These are phyloP conservation scores for Sylvilagus bachmani DNA, from an alignment of 2,113 vertebrate species.

Conservation along the genomic window DNA sequence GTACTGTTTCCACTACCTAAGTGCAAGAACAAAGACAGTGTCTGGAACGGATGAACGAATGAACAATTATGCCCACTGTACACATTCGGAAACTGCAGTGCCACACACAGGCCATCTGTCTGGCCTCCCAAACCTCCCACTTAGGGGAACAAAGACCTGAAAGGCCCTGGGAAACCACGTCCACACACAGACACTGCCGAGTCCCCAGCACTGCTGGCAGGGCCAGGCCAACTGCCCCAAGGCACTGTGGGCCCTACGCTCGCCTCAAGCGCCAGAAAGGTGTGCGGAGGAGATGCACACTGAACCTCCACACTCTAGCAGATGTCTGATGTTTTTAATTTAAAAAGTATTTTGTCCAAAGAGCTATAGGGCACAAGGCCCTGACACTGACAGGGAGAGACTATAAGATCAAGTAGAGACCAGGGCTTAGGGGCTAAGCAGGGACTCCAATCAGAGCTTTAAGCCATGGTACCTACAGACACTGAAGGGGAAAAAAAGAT, in stretches of 20 bases:
- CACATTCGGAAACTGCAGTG: not conserved
- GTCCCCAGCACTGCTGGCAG: not conserved
- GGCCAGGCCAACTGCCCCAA: not conserved
- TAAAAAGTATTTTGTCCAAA: not conserved
- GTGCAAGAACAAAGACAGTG: conserved; percentile 21
- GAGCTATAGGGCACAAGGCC: not conserved
- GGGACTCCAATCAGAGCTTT: not conserved
- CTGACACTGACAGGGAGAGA: not conserved
- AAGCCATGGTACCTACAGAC: not conserved
- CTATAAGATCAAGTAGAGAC: not conserved
- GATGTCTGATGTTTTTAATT: conserved; percentile 24
- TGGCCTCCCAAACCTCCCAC: not conserved
- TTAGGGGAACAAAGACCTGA: not conserved
- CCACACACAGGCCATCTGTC: not conserved
- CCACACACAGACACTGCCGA: not conserved
- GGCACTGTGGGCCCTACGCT: not conserved
- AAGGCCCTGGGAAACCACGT: not conserved
- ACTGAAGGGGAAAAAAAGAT: not conserved
- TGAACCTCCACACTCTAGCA: no score
- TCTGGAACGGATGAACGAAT: not conserved
- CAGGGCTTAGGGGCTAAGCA: not conserved
- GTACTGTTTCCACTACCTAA: not conserved
- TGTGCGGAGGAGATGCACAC: not conserved
- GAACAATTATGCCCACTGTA: not conserved
- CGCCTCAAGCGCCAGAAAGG: not conserved